Base-by-base conservation (phyloP, 2,888 invertebrate genomes). In the Sicus ferrugineus region DNA sequence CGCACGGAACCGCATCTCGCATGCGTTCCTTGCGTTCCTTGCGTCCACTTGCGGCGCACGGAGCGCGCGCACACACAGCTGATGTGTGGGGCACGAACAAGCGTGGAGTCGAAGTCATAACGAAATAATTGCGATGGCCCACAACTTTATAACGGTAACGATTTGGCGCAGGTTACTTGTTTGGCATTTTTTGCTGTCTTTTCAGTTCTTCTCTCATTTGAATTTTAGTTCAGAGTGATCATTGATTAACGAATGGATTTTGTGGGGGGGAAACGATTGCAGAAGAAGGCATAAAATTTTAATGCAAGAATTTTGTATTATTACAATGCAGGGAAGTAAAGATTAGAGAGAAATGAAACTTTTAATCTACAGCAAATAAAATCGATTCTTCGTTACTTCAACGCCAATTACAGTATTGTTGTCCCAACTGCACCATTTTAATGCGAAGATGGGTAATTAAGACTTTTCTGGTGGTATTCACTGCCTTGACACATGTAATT, bases 141-240 rank as follows among this genome's bases (percentile, higher is more conserved):
- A 80, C 81, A 79, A 78, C 76, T 76, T 73, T 75, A 74, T 79
- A 81, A 79, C 81, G 81, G 82, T 81, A 81, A 79, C 81, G 81
- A 81, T 81, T 73, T 70, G 68, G 66, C 69, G 69, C 69, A 46
- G 56, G 14, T 56, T 11, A 30, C 16, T 21, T 52, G 11, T n/a
- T 42, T 4, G 16, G 42, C 5, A 16, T 42, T 1, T 42, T 16
- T 3, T 42, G 14, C n/a, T 42, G 14, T 16, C n/a, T 7, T 34
- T 34, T 34, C 34, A n/a, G 42, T 42, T 14, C 42, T n/a, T n/a
- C n/a, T n/a, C 42, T n/a, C 42, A 42, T 42, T 42, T 42, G 16
- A 42, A 42, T 42, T 42, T 42, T n/a, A n/a, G 42, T 9, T 16
- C 16, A 42, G n/a, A n/a, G n/a, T n/a, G n/a, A n/a, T n/a, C n/a